Base-by-base conservation (phyloP, 2,113 vertebrate genomes). In the Cheilinus undulatus region DNA sequence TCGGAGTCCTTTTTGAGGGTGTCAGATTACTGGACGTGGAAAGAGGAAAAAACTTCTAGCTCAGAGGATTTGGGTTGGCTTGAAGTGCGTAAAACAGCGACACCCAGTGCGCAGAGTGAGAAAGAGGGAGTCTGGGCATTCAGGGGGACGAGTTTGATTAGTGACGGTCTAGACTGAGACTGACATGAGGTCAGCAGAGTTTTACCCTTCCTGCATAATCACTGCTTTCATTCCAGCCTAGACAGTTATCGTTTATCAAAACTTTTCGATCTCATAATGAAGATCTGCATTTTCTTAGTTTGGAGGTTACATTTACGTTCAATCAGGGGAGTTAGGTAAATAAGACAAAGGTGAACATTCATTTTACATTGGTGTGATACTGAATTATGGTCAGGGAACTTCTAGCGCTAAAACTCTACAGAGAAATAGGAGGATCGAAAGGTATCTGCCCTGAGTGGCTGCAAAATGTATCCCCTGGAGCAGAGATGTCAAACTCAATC, bases 1-100 rank as follows among this genome's bases (percentile, higher is more conserved):
- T 76, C 51, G 0, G 70, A 77, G 51, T 73, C 78, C 75, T 69
- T 53, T 38, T 59, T n/a, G n/a, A n/a, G 76, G 89, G 91, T 94
- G 93, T 95, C 93, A 81, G 85, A 85, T 94, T 95, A 93, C 94
- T 86, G 53, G 82, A 89, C 89, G 85, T 85, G 87, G 88, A 92
- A 75, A 78, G 69, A 69, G 57, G 83, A 69, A 88, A 89, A 90
- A 93, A 87, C 83, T 90, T 93, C 86, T 81, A 87, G 79, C 53
- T 89, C 72, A 59, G 48, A 43, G 24, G 32, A 38, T 71, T 76
- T 50, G 51, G 28, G 43, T 34, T 24, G 30, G 19, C 11, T 27
- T 1, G 19, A 22, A 2, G 46, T 23, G 78, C 57, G 84, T 69
- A 51, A 88, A 86, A 88, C 84, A 92, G 90, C 88, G 90, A 12